These are phyloP conservation scores for Athene cunicularia DNA, from an alignment of 2,113 vertebrate genomes.

Conservation along the genomic window DNA sequence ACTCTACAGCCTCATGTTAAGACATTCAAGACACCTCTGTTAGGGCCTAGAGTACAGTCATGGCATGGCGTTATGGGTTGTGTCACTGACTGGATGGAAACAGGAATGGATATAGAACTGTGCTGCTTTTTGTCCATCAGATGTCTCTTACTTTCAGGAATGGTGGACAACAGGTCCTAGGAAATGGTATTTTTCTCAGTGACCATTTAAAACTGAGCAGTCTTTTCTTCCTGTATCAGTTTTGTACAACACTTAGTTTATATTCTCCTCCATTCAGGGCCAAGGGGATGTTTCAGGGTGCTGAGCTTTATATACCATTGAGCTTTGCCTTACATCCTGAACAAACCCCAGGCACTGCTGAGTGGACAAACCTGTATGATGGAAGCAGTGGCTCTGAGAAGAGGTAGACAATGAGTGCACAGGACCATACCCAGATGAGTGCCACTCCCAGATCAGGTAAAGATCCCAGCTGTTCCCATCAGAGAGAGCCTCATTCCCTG, in stretches of 20 bases:
- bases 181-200: neutral
- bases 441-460: neutral
- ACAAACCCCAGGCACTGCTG: neutral
- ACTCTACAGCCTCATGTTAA: neutral
- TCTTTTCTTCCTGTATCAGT: neutral
- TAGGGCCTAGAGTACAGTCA: neutral
- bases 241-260: neutral
- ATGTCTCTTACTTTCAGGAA: neutral
- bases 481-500: rapidly evolving
- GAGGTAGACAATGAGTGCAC: neutral
- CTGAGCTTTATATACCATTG: neutral
- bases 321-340: neutral
- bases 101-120: neutral
- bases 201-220: neutral
- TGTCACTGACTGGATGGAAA: neutral
- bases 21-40: neutral
- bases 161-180: neutral
- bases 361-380: neutral
- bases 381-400: neutral
- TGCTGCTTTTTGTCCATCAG: neutral
- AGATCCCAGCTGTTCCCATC: neutral
- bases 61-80: neutral
- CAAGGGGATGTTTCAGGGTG: neutral
- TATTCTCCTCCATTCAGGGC: neutral
- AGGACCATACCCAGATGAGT: neutral